Conservation (phyloP, 1,140 invertebrate genomes). For the Drosophila setifemur region DNA sequence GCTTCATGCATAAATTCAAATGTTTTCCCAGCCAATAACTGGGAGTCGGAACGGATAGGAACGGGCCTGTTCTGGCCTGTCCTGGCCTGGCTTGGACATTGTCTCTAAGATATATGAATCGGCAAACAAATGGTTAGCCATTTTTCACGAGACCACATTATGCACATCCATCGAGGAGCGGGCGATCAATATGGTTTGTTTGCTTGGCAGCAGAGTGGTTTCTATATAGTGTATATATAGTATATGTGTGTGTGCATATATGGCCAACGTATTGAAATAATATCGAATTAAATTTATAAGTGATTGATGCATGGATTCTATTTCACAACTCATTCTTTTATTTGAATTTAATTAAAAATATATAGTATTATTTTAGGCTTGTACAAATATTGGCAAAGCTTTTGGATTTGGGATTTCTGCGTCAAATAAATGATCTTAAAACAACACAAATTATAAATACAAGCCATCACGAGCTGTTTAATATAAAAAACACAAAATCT, state of each 20-base stretch:
- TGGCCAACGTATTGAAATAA: background rate
- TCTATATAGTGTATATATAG: too few relatives aligned
- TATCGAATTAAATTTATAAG: too few relatives aligned
- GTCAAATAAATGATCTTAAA: too few relatives aligned
- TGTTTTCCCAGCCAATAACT: slow-evolving; percentile 47
- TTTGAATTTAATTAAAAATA: too few relatives aligned
- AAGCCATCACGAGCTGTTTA: too few relatives aligned
- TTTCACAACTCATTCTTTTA: too few relatives aligned
- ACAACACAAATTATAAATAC: too few relatives aligned
- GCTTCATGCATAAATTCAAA: slow-evolving; percentile 76
- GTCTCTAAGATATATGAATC: slow-evolving; percentile 65
- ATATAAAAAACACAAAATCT: too few relatives aligned
- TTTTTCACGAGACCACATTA: slow-evolving; percentile 39
- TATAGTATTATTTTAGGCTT: too few relatives aligned
- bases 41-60: background rate
- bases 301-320: background rate
- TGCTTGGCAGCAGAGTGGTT: slow-evolving; percentile 18
- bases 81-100: slow-evolving; percentile 28
- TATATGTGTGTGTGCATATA: too few relatives aligned
- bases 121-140: slow-evolving; percentile 57
- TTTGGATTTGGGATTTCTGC: too few relatives aligned
- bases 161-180: slow-evolving; percentile 4
- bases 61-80: background rate
- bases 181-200: slow-evolving; percentile 7
- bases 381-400: too few relatives aligned